Base-by-base conservation (phyloP, 2,797 vertebrate genomes). In the Anguilla obscura region DNA sequence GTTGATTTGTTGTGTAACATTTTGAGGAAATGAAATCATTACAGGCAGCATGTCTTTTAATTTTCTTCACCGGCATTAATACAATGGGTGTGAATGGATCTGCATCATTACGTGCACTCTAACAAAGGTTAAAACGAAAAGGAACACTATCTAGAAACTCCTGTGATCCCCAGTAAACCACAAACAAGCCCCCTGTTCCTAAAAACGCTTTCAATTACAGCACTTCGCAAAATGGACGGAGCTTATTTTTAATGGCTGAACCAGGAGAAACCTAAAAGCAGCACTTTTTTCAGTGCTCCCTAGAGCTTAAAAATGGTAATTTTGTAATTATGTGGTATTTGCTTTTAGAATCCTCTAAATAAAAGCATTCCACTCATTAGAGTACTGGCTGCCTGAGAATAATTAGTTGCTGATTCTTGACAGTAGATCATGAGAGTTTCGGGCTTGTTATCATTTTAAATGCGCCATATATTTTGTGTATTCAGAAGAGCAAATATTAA, bases 251-350 rank as follows among this genome's bases (percentile, higher is more conserved):
- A 85, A 85, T 85, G 58, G 58, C 33, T 85, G 56, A 12, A 82
- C 79, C 79, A 82, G 56, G 30, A 85, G 33, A 85, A 82, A 85
- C 36, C 18, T 45, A 58, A 85, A 85, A 85, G 84, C 54, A 63
- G 21, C 84, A 60, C 33, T 63, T 85, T 85, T 45, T 85, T 45
- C 58, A 8, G 33, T 58, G 84, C 16, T 63, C 56, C 58, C 79
- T 10, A 0, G 84, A 63, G 56, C 14, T 36, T 85, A 60, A 33
- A 85, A 40, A 85, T 63, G 56, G 60, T 85, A 85, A 40, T 85
- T 63, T 85, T 85, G 56, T 85, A 85, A 85, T 85, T 85, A 85
- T 85, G 84, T 63, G 56, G 84, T 85, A 63, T 66, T 85, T 85
- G 58, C 84, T 85, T 85, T 85, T 63, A 63, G 12, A 85, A 85